Conservation (phyloP, 2,888 invertebrate species). For the Ptilodon capucinus region DNA sequence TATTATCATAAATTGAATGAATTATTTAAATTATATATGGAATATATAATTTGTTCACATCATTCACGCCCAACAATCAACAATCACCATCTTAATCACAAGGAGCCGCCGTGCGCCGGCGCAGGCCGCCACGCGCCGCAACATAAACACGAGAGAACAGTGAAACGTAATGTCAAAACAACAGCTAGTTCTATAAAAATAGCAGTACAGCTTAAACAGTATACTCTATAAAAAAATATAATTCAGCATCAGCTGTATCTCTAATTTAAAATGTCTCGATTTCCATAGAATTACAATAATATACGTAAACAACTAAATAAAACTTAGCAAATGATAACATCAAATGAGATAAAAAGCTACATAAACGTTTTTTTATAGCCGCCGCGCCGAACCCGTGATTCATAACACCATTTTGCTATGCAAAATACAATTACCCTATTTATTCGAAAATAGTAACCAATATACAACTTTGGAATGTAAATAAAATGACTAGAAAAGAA, state of each 20-base stretch:
- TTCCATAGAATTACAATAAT: conserved; percentile 64
- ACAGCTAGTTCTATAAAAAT: conserved; percentile 78
- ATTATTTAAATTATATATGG: conserved; percentile 79
- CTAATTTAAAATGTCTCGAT: conserved; percentile 67
- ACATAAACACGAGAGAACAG: conserved; percentile 49
- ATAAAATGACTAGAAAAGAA: conserved; percentile 76
- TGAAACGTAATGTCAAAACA: conserved; percentile 56
- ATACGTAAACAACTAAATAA: conserved; percentile 58
- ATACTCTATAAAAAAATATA: conserved; percentile 81
- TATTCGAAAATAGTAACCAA: conserved; percentile 60
- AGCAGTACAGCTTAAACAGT: conserved; percentile 78
- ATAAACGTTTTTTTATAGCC: conserved; percentile 44
- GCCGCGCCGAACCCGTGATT: conserved; percentile 55
- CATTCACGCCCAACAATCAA: conserved; percentile 79
- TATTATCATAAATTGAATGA: conserved; percentile 79
- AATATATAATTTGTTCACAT: conserved; percentile 76
- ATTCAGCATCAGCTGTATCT: conserved; percentile 73
- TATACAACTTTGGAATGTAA: conserved; percentile 76
- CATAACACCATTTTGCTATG: conserved; percentile 77
- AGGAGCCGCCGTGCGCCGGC: conserved; percentile 29
- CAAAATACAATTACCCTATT: conserved; percentile 77
- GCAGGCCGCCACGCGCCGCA: conserved; percentile 7
- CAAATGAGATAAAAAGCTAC: conserved; percentile 52
- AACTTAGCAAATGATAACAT: conserved; percentile 44
- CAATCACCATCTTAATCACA: conserved; percentile 76